phyloP scores from a whole-genome alignment of 1,140 invertebrate genomes.

The Venustaconcha ellipsiformis region DNA sequence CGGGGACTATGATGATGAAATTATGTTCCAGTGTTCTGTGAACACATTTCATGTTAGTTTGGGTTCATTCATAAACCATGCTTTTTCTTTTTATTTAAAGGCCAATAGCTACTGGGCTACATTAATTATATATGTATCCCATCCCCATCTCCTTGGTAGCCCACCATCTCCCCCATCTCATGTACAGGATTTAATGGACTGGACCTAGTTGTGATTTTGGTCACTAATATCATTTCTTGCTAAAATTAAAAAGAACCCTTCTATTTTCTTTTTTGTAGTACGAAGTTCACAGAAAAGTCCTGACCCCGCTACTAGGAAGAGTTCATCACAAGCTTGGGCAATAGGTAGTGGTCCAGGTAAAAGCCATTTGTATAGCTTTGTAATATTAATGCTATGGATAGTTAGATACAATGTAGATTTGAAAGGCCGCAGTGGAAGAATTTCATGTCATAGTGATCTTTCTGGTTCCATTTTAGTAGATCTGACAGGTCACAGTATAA shows the following conservation, averaged over 20 bases:
- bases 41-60: too few species aligned
- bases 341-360: constrained; percentile 29
- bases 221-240: neutral
- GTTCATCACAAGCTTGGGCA: constrained; percentile 35
- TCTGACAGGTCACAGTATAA: too few species aligned
- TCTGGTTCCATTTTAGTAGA: too few species aligned
- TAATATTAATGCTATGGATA: too few species aligned
- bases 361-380: neutral
- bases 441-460: too few species aligned
- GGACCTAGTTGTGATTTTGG: neutral
- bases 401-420: too few species aligned
- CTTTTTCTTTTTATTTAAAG: too few species aligned
- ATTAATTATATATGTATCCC: neutral
- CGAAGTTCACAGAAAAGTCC: constrained; percentile 36
- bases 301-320: constrained; percentile 26
- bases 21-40: too few species aligned
- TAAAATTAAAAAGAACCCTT: neutral
- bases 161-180: neutral
- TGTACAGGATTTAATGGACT: neutral
- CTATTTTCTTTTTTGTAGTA: constrained; percentile 8
- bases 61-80: too few species aligned
- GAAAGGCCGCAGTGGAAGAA: too few species aligned
- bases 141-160: neutral
- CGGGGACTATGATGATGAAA: too few species aligned
- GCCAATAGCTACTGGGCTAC: neutral